Evolutionary conservation across 2,797 vertebrate species (phyloP), one percentile per base, ranked within the genome.

Genomic region (Limnodromus scolopaceus): DNA sequence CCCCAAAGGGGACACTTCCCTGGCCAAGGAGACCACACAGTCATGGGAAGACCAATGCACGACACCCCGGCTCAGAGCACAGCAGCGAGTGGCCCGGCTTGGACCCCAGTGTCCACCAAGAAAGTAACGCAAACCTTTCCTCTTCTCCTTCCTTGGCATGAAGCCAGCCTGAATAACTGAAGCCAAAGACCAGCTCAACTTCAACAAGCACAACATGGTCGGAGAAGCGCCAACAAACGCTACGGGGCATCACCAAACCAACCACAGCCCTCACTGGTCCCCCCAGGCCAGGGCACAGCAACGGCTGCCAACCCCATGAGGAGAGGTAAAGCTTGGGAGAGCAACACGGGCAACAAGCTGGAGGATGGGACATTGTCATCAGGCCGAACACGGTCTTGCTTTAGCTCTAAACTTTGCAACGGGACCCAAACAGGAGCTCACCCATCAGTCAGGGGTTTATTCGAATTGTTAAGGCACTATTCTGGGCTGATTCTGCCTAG

Each of bases 391-490:
- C 0, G 3, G 38, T 46, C 76, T 79, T 25, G 51, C 46, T 90
- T 75, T n/a, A 78, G 51, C 65, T 91, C 71, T 88, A 58, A 72
- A 63, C 76, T 66, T 69, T 63, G 58, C 54, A 65, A 5, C 0
- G 43, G 65, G 83, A 64, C 64, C 1, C 55, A 3, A 2, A 30
- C n/a, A 45, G 79, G 89, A 92, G 85, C n/a, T 77, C 70, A 70
- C 64, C 39, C 27, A 1, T 28, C 11, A 6, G 55, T 60, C 48
- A 38, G 72, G 80, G 74, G 7, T 69, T 96, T 83, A n/a, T 87
- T 93, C 45, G 0, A 76, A 95, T 92, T 79, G 80, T 95, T 97
- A 97, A 97, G 96, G 96, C 96, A 97, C 96, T 97, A 97, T 89
- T 97, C 89, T 60, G 87, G 94, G 92, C 82, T 87, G 51, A 81